Evolutionary conservation across 2,888 invertebrate species (phyloP), one percentile per base, ranked within the genome.

Genomic region (Suillia variegata): DNA sequence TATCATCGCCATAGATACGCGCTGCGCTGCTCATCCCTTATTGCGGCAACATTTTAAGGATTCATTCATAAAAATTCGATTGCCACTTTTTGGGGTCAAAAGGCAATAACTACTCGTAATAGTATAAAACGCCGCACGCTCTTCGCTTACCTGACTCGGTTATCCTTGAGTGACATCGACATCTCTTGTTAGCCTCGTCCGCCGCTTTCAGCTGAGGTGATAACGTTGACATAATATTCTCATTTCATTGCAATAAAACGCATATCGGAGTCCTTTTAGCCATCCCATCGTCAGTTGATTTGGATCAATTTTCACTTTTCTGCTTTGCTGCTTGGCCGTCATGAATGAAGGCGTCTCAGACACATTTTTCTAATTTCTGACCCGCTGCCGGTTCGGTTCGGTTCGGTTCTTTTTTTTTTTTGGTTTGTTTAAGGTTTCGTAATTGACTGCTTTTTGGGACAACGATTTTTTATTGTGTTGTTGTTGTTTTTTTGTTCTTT

Each of bases 161-260:
- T 45, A 45, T 45, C 45, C 45, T 45, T 38, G 3, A 4, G 38
- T 38, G 17, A 3, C 18, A 17, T 45, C 20, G 6, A 4, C 12
- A 38, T 38, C 38, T 8, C 38, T 13, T 38, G n/a, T n/a, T 38
- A 38, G 6, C 17, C 26, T 31, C 51, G 50, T 26, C n/a, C 4
- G 62, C 50, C 61, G 58, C 61, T 66, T 67, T 65, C 73, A 67
- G 66, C 69, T 69, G 66, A 69, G 67, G 63, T 69, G 67, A 66
- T 58, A 56, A 56, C 50, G 48, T 59, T 65, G 59, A 53, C 18
- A 54, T 58, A 38, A 49, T 50, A 38, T 56, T 50, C 56, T 24
- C 49, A 50, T 56, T 50, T 38, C 51, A 49, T 17, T 5, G 18
- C 45, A 18, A 45, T 20, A 45, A 17, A 20, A 38, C 13, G 10